These are phyloP conservation scores for Xenentodon cancila DNA, from an alignment of 2,797 vertebrate species.

Conservation along the genomic window DNA sequence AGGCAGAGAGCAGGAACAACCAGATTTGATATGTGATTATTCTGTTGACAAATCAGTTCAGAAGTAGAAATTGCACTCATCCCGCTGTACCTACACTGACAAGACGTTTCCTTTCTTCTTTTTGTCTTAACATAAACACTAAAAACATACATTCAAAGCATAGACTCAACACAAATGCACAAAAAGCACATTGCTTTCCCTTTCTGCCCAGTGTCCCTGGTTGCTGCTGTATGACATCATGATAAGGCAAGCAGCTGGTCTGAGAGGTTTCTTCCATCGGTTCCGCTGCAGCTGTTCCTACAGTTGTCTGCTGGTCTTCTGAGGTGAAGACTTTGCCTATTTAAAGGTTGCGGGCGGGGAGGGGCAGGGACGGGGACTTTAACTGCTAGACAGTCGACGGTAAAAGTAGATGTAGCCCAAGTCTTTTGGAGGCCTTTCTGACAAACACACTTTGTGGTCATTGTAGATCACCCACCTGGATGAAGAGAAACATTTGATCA, in stretches of 20 bases:
- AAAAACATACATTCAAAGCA: slow-evolving; percentile 68
- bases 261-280: slow-evolving; percentile 70
- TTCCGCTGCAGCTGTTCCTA: slow-evolving; percentile 60
- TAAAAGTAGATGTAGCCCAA: slow-evolving; percentile 99
- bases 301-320: slow-evolving; percentile 67
- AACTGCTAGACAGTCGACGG: slow-evolving; percentile 92
- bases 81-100: slow-evolving; percentile 59
- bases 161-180: slow-evolving; percentile 61
- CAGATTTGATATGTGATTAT: slow-evolving; percentile 65
- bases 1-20: slow-evolving; percentile 69
- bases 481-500: slow-evolving; percentile 11
- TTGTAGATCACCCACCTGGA: slow-evolving; percentile 99
- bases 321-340: slow-evolving; percentile 80
- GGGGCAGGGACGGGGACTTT: slow-evolving; percentile 60
- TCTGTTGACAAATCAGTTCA: slow-evolving; percentile 54
- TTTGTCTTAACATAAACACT: slow-evolving; percentile 44
- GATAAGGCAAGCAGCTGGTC: slow-evolving; percentile 66
- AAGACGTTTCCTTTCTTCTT: slow-evolving; percentile 25
- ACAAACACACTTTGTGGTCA: slow-evolving; percentile 97
- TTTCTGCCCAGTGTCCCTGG: slow-evolving; percentile 57
- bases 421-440: slow-evolving; percentile 96
- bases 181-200: slow-evolving; percentile 68
- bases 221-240: slow-evolving; percentile 64
- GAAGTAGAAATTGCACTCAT: slow-evolving; percentile 77
- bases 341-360: slow-evolving; percentile 63